These are phyloP conservation scores for Troglohyphantes excavatus DNA, from an alignment of 2,888 invertebrate species.

Conservation along the genomic window DNA sequence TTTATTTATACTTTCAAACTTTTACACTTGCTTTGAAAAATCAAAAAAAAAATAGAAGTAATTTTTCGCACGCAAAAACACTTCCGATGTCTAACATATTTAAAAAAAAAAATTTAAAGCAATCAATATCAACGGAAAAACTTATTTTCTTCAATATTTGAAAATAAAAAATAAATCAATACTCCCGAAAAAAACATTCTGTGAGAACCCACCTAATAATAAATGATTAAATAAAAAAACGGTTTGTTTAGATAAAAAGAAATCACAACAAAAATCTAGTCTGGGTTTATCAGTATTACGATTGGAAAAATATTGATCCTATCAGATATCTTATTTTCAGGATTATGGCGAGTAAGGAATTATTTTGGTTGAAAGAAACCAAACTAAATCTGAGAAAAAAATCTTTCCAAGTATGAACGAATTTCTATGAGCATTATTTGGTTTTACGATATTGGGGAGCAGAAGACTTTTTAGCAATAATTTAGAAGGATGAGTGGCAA, in stretches of 20 bases:
- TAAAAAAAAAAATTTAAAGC: too few species aligned
- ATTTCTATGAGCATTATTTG: conserved; percentile 18
- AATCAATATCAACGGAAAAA: too few species aligned
- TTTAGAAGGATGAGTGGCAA: not conserved
- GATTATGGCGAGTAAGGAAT: conserved; percentile 11
- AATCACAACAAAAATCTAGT: not conserved
- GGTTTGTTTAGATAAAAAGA: not conserved
- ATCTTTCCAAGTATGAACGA: not conserved
- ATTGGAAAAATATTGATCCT: conserved; percentile 39
- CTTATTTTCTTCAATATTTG: too few species aligned
- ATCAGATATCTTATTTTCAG: conserved; percentile 14
- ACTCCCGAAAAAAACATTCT: too few species aligned
- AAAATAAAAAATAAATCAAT: too few species aligned
- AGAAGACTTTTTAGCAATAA: conserved; percentile 19
- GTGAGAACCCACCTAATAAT: not conserved
- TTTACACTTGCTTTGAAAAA: too few species aligned
- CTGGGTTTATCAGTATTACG: not conserved
- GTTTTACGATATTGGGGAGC: conserved; percentile 17
- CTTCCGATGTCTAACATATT: too few species aligned
- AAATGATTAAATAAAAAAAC: not conserved
- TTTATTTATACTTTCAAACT: too few species aligned
- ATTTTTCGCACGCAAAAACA: too few species aligned
- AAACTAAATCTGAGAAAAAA: conserved; percentile 7
- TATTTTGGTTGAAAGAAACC: conserved; percentile 14
- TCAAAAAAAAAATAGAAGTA: too few species aligned